phyloP scores from a whole-genome alignment of 2,888 invertebrate species.

The Crepidodera aurea region DNA sequence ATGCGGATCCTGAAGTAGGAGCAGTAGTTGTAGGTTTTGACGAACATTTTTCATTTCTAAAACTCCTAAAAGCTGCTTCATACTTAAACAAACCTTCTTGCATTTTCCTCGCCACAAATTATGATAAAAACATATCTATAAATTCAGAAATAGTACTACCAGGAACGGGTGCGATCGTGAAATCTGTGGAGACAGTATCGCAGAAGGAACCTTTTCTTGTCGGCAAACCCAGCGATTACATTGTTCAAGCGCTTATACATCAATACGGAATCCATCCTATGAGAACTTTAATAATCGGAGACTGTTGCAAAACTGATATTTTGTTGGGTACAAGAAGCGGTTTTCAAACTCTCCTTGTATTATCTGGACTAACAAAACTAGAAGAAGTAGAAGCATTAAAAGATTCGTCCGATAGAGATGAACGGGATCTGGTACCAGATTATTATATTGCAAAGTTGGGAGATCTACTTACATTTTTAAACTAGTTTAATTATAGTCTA shows the following conservation, averaged over 20 bases:
- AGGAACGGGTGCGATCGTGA: conserved; percentile 83
- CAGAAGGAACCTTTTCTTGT: conserved; percentile 81
- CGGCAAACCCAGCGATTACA: conserved; percentile 89
- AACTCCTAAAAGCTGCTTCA: conserved; percentile 89
- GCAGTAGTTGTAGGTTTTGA: conserved; percentile 97
- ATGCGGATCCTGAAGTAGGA: conserved; percentile 81
- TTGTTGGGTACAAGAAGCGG: conserved; percentile 87
- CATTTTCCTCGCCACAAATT: conserved; percentile 91
- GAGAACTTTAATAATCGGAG: conserved; percentile 91
- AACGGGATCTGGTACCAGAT: conserved; percentile 75
- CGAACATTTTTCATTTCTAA: conserved; percentile 88
- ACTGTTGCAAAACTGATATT: conserved; percentile 93
- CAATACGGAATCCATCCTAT: conserved; percentile 78
- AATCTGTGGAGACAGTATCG: conserved; percentile 84
- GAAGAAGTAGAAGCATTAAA: conserved; percentile 68
- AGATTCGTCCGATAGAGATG: conserved; percentile 64
- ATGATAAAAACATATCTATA: conserved; percentile 74
- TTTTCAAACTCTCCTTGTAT: conserved; percentile 86
- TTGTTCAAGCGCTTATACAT: conserved; percentile 75
- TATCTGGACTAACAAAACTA: conserved; percentile 79
- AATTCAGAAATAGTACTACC: conserved; percentile 56
- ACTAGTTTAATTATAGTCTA: conserved; percentile 23
- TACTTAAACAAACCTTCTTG: conserved; percentile 83
- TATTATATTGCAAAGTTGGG: conserved; percentile 76
- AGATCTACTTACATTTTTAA: conserved; percentile 70